phyloP scores from a whole-genome alignment of 2,888 invertebrate species.

The Cryptocephalus moraei region DNA sequence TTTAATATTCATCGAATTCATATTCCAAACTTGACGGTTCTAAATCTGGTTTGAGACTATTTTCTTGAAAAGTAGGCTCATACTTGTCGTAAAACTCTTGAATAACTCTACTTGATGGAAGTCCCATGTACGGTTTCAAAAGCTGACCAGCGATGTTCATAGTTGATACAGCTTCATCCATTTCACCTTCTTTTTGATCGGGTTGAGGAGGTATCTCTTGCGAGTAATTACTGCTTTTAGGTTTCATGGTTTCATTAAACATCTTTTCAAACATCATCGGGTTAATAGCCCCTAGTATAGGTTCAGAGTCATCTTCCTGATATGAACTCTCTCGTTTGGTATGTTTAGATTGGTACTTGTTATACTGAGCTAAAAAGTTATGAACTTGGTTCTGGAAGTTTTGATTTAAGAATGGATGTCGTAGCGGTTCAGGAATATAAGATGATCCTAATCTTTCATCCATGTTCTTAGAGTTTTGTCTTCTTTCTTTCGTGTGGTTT shows the following conservation, averaged over 20 bases:
- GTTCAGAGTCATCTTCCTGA: slow-evolving; percentile 9
- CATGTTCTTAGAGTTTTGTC: slow-evolving; percentile 2
- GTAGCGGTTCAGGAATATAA: slow-evolving; percentile 13
- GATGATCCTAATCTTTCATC: too few species aligned
- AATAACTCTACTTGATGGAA: slow-evolving; percentile 9
- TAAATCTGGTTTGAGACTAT: too few species aligned
- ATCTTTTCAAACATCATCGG: slow-evolving; percentile 20
- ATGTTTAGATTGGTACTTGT: too few species aligned
- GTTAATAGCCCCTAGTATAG: slow-evolving; percentile 19
- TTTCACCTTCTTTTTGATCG: slow-evolving; percentile 4
- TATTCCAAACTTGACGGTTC: too few species aligned
- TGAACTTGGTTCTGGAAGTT: slow-evolving; percentile 8
- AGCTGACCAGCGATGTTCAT: slow-evolving; percentile 9
- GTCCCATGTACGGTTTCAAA: slow-evolving; percentile 22
- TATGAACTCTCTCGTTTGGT: neutral
- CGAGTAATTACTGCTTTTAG: slow-evolving; percentile 1
- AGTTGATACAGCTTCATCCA: slow-evolving; percentile 7
- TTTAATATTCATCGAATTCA: too few species aligned
- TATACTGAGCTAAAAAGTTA: slow-evolving; percentile 10
- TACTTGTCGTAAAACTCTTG: slow-evolving; percentile 8
- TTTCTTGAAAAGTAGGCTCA: neutral
- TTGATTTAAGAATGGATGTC: slow-evolving; percentile 22
- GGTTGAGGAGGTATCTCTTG: too few species aligned
- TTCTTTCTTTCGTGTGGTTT: neutral
- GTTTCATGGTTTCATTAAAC: slow-evolving; percentile 17